Evolutionary conservation across 2,797 vertebrate species (phyloP).

Genomic region (Semotilus atromaculatus): DNA sequence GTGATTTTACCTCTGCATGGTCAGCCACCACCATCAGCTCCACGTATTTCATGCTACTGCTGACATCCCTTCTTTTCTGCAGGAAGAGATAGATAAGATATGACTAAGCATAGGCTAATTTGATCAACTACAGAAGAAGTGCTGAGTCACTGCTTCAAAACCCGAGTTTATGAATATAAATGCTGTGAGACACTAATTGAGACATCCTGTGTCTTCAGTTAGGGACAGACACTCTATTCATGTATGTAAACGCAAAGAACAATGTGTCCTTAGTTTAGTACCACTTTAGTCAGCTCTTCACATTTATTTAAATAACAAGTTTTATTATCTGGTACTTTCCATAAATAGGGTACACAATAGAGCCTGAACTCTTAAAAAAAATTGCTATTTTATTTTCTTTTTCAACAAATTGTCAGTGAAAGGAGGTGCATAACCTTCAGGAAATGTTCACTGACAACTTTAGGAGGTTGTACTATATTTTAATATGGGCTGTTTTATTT

Average conservation of each 20-base stretch:
- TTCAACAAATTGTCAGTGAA: not conserved
- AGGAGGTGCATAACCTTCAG: not conserved
- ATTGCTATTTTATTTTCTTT: rapidly evolving
- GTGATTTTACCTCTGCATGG: conserved; percentile 87
- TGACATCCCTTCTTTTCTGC: conserved; percentile 87
- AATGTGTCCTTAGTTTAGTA: conserved; percentile 26
- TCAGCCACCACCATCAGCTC: conserved; percentile 95
- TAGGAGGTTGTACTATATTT: not conserved
- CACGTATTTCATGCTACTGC: conserved; percentile 88
- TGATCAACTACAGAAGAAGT: not conserved
- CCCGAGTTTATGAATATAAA: conserved; percentile 4
- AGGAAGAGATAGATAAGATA: conserved; percentile 27
- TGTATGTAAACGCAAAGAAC: conserved; percentile 8
- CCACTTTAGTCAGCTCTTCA: conserved; percentile 2
- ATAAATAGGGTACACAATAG: not conserved
- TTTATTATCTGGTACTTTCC: conserved; percentile 6
- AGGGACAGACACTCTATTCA: conserved; percentile 32
- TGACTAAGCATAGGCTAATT: not conserved
- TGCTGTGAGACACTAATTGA: not conserved
- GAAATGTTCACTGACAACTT: not conserved
- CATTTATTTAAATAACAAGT: conserved; percentile 18
- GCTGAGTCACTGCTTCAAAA: conserved; percentile 20
- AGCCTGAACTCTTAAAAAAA: not conserved
- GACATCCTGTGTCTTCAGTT: conserved; percentile 31
- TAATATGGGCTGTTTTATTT: not conserved